phyloP scores from a whole-genome alignment of 2,113 vertebrate species.

The Cheilinus undulatus region DNA sequence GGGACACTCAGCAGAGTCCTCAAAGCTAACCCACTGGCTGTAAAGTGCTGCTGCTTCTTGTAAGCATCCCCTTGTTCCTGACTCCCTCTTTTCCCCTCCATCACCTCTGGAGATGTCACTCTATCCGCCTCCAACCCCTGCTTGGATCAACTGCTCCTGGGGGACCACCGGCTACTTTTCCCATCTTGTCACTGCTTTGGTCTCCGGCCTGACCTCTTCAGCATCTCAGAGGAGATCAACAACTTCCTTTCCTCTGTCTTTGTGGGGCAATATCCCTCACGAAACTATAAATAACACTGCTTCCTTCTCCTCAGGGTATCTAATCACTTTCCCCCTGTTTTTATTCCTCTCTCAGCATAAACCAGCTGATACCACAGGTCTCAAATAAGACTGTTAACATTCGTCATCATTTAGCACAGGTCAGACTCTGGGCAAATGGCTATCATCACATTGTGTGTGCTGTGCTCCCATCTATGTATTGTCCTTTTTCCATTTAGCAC shows the following conservation, averaged over 20 bases:
- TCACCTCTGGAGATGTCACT: slow-evolving; percentile 35
- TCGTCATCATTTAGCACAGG: slow-evolving; percentile 40
- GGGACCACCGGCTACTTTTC: slow-evolving; percentile 18
- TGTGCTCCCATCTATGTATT: slow-evolving; percentile 54
- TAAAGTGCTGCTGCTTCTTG: slow-evolving; percentile 17
- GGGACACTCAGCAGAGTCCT: slow-evolving; percentile 28
- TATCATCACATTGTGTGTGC: slow-evolving; percentile 26
- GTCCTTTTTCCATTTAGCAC: slow-evolving; percentile 60
- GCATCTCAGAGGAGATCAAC: slow-evolving; percentile 38
- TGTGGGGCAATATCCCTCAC: slow-evolving; percentile 15
- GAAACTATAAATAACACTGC: slow-evolving; percentile 39
- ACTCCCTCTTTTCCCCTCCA: neutral
- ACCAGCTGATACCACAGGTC: slow-evolving; percentile 25
- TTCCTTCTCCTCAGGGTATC: slow-evolving; percentile 8
- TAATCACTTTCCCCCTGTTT: neutral
- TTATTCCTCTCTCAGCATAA: slow-evolving; percentile 17
- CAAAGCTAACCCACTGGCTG: slow-evolving; percentile 27
- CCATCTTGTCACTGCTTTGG: slow-evolving; percentile 20
- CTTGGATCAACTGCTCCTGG: slow-evolving; percentile 13
- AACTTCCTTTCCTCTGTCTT: slow-evolving; percentile 29
- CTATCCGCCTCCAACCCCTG: slow-evolving; percentile 19
- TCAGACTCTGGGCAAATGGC: slow-evolving; percentile 51
- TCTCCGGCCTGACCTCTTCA: slow-evolving; percentile 35
- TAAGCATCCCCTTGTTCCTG: slow-evolving; percentile 7
- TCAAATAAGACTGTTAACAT: slow-evolving; percentile 33